phyloP scores from a whole-genome alignment of 2,888 invertebrate species.

The Villa cingulata region DNA sequence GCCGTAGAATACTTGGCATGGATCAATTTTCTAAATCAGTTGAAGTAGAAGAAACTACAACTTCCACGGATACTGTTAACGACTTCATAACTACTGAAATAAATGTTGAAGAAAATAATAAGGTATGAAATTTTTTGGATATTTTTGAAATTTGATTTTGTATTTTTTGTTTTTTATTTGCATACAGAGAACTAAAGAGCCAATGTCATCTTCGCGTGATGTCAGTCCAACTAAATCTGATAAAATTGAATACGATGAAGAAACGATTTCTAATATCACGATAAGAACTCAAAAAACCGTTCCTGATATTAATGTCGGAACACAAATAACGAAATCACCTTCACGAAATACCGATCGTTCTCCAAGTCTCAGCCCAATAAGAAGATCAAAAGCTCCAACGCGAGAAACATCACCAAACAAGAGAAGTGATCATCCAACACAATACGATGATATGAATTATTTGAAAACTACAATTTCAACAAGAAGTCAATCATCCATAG shows the following conservation, averaged over 20 bases:
- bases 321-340: too few relatives aligned
- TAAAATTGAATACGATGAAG: too few relatives aligned
- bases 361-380: conserved; percentile 3
- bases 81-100: conserved; percentile 9
- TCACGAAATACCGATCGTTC: neutral
- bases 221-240: too few relatives aligned
- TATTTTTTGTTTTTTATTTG: too few relatives aligned
- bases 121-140: too few relatives aligned
- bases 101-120: neutral
- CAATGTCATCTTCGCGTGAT: too few relatives aligned
- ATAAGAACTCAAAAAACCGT: too few relatives aligned
- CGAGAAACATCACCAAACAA: conserved; percentile 24
- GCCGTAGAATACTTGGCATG: conserved; percentile 55
- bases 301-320: too few relatives aligned
- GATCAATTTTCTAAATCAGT: conserved; percentile 13
- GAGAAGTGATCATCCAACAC: conserved; percentile 12
- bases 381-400: conserved; percentile 15
- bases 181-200: too few relatives aligned
- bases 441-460: conserved; percentile 10
- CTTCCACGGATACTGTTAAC: neutral
- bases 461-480: conserved; percentile 1
- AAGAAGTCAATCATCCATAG: conserved; percentile 9
- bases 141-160: too few relatives aligned
- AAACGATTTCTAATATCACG: too few relatives aligned
- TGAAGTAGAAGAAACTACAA: neutral